Percentiles rank a stretch among this genome's conserved stretches.
Evolutionary conservation across 2,888 invertebrate species (phyloP).

Genomic region (Drosophila engyochracea): DNA sequence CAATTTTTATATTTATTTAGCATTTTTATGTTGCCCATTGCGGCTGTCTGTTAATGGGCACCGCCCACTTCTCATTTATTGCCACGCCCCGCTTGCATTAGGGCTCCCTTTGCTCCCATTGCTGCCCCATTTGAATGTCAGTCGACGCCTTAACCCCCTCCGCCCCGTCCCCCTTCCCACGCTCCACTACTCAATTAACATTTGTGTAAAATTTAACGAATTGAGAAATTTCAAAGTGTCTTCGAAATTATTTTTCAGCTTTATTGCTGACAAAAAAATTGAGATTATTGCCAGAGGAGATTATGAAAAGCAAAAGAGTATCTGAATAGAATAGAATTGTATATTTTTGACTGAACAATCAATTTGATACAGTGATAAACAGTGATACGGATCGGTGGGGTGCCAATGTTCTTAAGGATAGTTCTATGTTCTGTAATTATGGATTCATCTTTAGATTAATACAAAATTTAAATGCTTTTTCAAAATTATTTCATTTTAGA

Average conservation of each 20-base stretch:
- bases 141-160: not conserved
- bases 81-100: conserved; percentile 55
- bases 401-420: not conserved
- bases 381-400: not conserved
- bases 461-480: not conserved
- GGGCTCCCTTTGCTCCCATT: conserved; percentile 18
- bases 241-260: not conserved
- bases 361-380: not conserved
- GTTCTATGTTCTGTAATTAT: not conserved
- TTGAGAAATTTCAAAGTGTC: conserved; percentile 4
- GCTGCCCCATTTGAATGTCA: conserved; percentile 39
- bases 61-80: conserved; percentile 43
- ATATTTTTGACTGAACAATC: not conserved
- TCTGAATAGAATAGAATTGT: not conserved
- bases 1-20: conserved; percentile 77
- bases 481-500: not conserved
- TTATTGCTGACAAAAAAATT: not conserved
- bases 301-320: not conserved
- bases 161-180: not conserved
- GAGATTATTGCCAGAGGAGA: not conserved
- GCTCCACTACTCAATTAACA: conserved; percentile 40
- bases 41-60: conserved; percentile 45
- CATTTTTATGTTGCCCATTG: conserved; percentile 56
- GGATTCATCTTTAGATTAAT: not conserved
- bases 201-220: conserved; percentile 13